A percentile compares a stretch with the other conserved stretches of the same genome.
phyloP scores from a whole-genome alignment of 2,888 invertebrate species.

The Sialis lutaria region DNA sequence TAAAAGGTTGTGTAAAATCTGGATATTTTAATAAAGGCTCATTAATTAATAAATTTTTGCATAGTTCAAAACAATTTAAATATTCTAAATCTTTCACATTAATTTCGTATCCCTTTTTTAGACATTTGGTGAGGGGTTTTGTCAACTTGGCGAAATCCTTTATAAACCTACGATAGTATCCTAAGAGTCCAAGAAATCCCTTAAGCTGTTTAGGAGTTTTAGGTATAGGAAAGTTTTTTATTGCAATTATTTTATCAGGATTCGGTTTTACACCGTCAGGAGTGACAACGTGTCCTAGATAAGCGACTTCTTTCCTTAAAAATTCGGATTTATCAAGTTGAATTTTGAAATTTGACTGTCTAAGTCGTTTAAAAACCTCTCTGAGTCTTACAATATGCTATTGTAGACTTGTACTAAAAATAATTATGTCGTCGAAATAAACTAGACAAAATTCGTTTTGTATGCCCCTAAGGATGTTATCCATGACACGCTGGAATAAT shows the following conservation, averaged over 20 bases:
- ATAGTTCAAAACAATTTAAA: slow-evolving; percentile 8
- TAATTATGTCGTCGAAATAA: slow-evolving; percentile 13
- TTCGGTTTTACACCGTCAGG: slow-evolving; percentile 13
- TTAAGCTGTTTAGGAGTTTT: slow-evolving; percentile 10
- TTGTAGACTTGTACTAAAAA: slow-evolving; percentile 10
- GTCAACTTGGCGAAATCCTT: slow-evolving; percentile 2
- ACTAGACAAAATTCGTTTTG: slow-evolving; percentile 2
- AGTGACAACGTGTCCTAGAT: slow-evolving; percentile 14
- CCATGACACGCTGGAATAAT: slow-evolving; percentile 5
- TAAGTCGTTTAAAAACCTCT: slow-evolving; percentile 8
- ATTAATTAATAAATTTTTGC: slow-evolving; percentile 12
- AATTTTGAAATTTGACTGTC: slow-evolving; percentile 8
- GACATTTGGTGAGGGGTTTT: slow-evolving; percentile 10
- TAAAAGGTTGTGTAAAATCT: slow-evolving; percentile 13
- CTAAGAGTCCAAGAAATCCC: neutral
- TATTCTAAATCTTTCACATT: slow-evolving; percentile 6
- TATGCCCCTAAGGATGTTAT: slow-evolving; percentile 1
- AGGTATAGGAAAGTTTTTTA: slow-evolving; percentile 11
- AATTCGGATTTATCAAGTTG: slow-evolving; percentile 11
- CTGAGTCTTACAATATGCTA: slow-evolving; percentile 8
- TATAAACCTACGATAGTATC: no score
- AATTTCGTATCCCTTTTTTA: slow-evolving; percentile 7
- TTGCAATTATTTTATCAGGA: slow-evolving; percentile 11
- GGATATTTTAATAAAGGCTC: slow-evolving; percentile 13
- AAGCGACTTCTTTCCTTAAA: slow-evolving; percentile 10